A percentile compares a stretch with the other conserved stretches of the same genome.
These are phyloP conservation scores for Oryzias celebensis DNA, from an alignment of 2,113 vertebrate species.

Conservation along the genomic window DNA sequence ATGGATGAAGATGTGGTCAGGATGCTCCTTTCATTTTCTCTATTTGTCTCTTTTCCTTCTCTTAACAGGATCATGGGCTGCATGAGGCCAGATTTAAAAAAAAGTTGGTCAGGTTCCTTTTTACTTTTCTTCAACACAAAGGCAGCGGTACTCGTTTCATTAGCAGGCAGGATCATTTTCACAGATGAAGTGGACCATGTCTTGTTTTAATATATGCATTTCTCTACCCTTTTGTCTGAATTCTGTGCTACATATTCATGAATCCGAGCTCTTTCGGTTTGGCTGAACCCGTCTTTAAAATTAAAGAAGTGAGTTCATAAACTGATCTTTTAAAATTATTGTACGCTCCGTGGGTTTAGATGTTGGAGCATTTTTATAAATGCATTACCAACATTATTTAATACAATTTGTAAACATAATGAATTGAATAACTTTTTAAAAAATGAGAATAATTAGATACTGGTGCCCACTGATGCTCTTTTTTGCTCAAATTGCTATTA, in stretches of 20 bases:
- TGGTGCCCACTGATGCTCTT: too few relatives aligned
- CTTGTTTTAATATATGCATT: not conserved
- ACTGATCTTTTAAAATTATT: too few relatives aligned
- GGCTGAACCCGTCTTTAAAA: too few relatives aligned
- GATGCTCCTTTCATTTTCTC: constrained; percentile 48
- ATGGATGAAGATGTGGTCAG: constrained; percentile 56
- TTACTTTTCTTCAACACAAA: constrained; percentile 22
- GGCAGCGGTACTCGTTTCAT: constrained; percentile 29
- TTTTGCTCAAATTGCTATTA: too few relatives aligned
- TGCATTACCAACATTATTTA: too few relatives aligned
- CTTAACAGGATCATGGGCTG: constrained; percentile 42
- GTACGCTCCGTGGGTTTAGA: too few relatives aligned
- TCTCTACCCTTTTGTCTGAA: constrained; percentile 3
- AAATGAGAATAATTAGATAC: too few relatives aligned
- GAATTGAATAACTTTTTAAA: too few relatives aligned
- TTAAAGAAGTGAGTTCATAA: too few relatives aligned
- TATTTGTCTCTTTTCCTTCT: constrained; percentile 40
- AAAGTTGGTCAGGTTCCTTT: constrained; percentile 11
- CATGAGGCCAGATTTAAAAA: not conserved
- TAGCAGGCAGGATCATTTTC: constrained; percentile 23
- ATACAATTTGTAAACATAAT: too few relatives aligned
- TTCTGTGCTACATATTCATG: not conserved
- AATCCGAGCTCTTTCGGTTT: too few relatives aligned
- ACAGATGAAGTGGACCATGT: constrained; percentile 8
- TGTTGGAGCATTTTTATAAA: too few relatives aligned